Evolutionary conservation across 1,140 invertebrate genomes (phyloP), one percentile per base, ranked within the genome.

Genomic region (Arion vulgaris): DNA sequence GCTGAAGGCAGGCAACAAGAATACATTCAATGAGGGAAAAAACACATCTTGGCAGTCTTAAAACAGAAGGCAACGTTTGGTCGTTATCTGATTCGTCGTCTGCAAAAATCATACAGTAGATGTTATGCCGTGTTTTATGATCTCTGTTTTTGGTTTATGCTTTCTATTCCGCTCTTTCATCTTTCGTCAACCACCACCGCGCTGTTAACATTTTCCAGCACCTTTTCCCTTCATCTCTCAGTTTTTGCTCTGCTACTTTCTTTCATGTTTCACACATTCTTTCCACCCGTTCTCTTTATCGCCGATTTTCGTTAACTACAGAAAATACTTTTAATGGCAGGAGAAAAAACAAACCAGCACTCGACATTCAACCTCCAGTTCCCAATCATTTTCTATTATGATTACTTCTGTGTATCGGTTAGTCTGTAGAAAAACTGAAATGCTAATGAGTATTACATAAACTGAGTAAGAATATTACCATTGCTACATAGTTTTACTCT

Each of bases 61-160:
- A 23, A 28, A 28, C 62, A 32, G 2, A 66, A 66, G 62, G n/a
- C 62, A 66, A 66, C n/a, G 62, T 66, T 66, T 32, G 62, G 62
- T 66, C 62, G 62, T 66, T 66, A 66, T 66, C 62, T 66, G 62
- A 66, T 66, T 28, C n/a, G 62, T 66, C 62, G n/a, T 66, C 62
- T 66, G 62, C 62, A 66, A 32, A 66, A 66, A 66, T 66, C 62
- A 66, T 66, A 66, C 62, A 28, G 28, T 2, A 32, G 5, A 32
- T 66, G n/a, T 66, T 7, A 32, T 28, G 17, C n/a, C 28, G n/a
- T 66, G 62, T 32, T 66, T 66, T 66, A 66, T 66, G 62, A 66
- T 34, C n/a, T 2, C 62, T 66, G 62, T 66, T 66, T 66, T 66
- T 66, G 62, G n/a, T 34, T 66, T 34, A 34, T 66, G 62, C 19